phyloP scores from a whole-genome alignment of 2,888 invertebrate species.

The Apeira syringaria region DNA sequence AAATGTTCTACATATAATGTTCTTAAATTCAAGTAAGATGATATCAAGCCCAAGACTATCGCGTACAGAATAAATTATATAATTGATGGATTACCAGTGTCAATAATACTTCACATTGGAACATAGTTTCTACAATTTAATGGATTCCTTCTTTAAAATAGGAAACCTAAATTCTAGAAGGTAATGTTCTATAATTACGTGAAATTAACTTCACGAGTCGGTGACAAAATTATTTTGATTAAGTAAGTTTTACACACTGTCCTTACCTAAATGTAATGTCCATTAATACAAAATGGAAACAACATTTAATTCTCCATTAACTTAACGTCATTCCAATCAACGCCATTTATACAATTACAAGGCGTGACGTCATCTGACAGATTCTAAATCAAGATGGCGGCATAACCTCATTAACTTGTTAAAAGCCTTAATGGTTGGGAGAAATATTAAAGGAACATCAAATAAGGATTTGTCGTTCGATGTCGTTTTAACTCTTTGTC shows the following conservation, averaged over 20 bases:
- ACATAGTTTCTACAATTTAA: no score
- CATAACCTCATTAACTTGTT: constrained; percentile 48
- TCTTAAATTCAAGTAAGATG: no score
- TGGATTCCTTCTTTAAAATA: no score
- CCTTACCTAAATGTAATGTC: neutral
- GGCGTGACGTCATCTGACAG: constrained; percentile 14
- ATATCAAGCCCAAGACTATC: no score
- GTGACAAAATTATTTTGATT: no score
- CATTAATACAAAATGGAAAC: constrained; percentile 9
- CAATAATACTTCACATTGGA: no score
- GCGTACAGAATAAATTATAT: no score
- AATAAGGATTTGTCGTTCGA: constrained; percentile 55
- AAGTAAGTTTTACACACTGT: neutral
- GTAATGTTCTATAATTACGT: no score
- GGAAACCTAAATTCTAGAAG: no score
- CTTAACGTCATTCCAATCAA: constrained; percentile 13
- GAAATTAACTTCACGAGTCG: no score
- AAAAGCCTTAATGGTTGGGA: constrained; percentile 39
- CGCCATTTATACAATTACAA: constrained; percentile 19
- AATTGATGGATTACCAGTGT: no score
- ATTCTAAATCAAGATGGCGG: constrained; percentile 51
- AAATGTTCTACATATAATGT: no score
- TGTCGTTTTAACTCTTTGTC: constrained; percentile 41
- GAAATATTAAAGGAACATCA: constrained; percentile 61
- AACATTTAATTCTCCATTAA: constrained; percentile 9